Conservation (phyloP, 2,113 vertebrate species). For the Halcyon malimbica region DNA sequence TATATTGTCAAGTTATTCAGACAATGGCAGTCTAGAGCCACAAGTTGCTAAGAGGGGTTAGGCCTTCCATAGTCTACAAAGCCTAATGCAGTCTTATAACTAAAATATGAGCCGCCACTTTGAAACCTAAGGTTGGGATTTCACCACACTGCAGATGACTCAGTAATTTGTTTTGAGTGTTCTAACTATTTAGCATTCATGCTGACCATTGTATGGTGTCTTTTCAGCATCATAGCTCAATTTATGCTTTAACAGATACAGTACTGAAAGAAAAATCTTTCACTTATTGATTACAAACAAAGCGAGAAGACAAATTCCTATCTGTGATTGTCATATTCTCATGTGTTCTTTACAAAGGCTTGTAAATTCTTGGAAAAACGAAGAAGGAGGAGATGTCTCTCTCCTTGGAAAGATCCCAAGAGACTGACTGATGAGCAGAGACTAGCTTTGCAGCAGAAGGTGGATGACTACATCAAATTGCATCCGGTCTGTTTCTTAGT, state of each 20-base stretch:
- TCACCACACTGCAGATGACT: neutral
- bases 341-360: slow-evolving; percentile 69
- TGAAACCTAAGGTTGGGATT: neutral
- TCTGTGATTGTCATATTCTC: neutral
- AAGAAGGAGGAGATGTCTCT: slow-evolving; percentile 61
- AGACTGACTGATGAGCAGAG: slow-evolving; percentile 83
- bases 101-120: neutral
- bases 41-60: neutral
- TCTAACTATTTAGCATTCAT: neutral
- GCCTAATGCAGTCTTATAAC: neutral
- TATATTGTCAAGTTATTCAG: neutral
- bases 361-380: slow-evolving; percentile 82
- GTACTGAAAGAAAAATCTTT: neutral
- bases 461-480: slow-evolving; percentile 82
- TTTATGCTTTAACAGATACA: neutral
- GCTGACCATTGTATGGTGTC: neutral
- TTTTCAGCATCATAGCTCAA: neutral
- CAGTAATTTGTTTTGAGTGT: neutral
- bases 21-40: neutral
- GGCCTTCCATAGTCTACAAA: neutral
- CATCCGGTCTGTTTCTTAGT: slow-evolving; percentile 80
- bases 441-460: slow-evolving; percentile 81
- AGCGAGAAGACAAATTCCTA: neutral
- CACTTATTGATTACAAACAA: neutral
- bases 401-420: slow-evolving; percentile 77